A percentile compares a stretch with the other conserved stretches of the same genome.
These are phyloP conservation scores for Notodonta ziczac DNA, from an alignment of 2,888 invertebrate species.

Conservation along the genomic window DNA sequence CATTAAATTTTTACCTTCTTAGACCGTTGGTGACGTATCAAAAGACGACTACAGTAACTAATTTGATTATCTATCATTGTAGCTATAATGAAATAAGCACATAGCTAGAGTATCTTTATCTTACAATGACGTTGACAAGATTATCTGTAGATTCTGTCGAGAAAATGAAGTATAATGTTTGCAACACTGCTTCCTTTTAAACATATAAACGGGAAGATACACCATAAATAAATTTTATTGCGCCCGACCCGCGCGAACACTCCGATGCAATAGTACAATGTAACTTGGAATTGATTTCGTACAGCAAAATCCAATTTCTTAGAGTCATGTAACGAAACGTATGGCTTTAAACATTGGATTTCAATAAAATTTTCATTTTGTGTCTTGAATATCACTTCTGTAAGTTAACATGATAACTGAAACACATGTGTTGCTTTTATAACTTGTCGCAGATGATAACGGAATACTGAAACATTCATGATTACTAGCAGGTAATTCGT, in stretches of 20 bases:
- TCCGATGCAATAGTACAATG: not conserved
- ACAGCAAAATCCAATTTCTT: conserved; percentile 1
- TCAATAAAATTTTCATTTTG: conserved; percentile 1
- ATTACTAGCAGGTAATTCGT: too few species aligned
- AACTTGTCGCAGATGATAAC: not conserved
- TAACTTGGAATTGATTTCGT: not conserved
- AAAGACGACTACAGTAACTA: too few species aligned
- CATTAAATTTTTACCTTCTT: not conserved
- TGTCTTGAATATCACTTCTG: not conserved
- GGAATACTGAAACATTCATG: not conserved
- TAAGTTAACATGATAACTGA: not conserved
- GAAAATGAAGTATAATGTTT: not conserved
- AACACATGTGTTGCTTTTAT: not conserved
- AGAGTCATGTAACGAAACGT: not conserved
- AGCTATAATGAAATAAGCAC: too few species aligned
- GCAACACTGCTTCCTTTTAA: not conserved
- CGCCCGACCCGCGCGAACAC: not conserved
- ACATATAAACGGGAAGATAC: not conserved
- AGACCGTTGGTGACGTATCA: too few species aligned
- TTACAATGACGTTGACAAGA: too few species aligned
- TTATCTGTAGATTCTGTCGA: too few species aligned
- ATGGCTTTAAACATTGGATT: not conserved
- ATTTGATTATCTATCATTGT: too few species aligned
- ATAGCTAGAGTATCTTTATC: too few species aligned
- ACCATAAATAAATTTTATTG: conserved; percentile 2